Conservation (phyloP, 1,140 invertebrate species). For the Rhopalosiphum padi region DNA sequence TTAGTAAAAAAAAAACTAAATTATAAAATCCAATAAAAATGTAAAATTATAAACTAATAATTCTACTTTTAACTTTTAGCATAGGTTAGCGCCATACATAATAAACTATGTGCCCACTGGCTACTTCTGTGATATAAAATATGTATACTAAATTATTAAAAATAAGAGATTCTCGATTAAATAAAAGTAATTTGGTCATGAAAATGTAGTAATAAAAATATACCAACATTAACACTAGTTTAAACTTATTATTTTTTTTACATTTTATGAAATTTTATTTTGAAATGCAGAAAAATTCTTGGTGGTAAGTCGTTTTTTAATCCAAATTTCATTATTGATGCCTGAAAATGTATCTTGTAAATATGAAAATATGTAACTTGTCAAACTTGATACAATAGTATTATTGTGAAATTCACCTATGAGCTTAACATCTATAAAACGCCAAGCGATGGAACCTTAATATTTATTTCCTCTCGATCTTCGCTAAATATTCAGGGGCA, state of each 20-base stretch:
- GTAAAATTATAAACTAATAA: too few species aligned
- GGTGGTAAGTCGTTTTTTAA: background rate
- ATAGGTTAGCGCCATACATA: too few species aligned
- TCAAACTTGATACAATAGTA: background rate
- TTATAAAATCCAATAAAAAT: too few species aligned
- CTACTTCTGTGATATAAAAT: too few species aligned
- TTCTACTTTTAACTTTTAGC: too few species aligned
- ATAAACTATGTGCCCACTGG: too few species aligned
- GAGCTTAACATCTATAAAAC: background rate
- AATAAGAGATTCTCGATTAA: background rate
- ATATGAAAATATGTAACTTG: background rate
- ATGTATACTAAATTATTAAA: background rate
- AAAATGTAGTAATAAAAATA: background rate
- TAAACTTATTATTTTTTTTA: background rate
- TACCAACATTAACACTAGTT: background rate
- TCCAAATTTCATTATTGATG: background rate
- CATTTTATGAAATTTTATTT: background rate
- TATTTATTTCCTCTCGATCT: constrained; percentile 1
- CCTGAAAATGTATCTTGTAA: background rate
- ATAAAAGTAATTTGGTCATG: background rate
- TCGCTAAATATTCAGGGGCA: constrained; percentile 22
- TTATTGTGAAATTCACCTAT: background rate
- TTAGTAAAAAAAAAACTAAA: too few species aligned
- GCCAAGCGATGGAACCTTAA: background rate
- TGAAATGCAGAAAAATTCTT: background rate